Percentiles rank a stretch among this genome's conserved stretches.
Evolutionary conservation across 1,140 invertebrate species (phyloP).

Genomic region (Sinonovacula constricta): DNA sequence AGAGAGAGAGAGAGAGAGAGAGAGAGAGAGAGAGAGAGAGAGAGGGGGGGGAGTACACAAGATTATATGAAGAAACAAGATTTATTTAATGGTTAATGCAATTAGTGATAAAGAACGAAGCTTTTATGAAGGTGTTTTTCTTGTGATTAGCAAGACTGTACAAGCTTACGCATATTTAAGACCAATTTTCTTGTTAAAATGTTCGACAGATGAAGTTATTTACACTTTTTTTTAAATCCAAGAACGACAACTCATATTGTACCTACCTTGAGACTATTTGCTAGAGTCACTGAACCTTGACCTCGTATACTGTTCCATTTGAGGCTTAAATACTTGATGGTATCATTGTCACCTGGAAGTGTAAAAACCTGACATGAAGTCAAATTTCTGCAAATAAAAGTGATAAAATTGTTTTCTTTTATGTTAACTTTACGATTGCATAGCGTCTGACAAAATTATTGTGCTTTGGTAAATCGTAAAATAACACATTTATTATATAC

Average conservation of each 20-base stretch:
- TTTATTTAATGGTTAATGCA: neutral
- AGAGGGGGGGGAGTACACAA: no score
- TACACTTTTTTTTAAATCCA: neutral
- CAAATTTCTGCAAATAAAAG: no score
- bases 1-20: no score
- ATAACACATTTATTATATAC: no score
- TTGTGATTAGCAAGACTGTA: neutral
- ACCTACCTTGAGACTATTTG: constrained; percentile 59
- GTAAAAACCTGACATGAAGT: no score
- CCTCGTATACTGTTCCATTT: constrained; percentile 65
- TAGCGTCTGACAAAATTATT: no score
- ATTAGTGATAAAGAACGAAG: neutral
- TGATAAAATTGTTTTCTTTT: no score
- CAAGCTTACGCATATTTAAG: neutral
- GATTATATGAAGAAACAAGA: neutral
- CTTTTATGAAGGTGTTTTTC: neutral
- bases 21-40: no score
- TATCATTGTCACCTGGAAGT: constrained; percentile 51
- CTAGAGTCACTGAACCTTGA: constrained; percentile 61
- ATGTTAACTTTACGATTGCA: no score
- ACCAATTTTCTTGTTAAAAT: neutral
- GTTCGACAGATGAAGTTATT: neutral
- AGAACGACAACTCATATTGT: neutral
- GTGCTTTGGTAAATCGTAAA: no score
- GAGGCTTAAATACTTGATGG: constrained; percentile 54